Base-by-base conservation (phyloP, 2,113 vertebrate species). In the Neoarius graeffei region DNA sequence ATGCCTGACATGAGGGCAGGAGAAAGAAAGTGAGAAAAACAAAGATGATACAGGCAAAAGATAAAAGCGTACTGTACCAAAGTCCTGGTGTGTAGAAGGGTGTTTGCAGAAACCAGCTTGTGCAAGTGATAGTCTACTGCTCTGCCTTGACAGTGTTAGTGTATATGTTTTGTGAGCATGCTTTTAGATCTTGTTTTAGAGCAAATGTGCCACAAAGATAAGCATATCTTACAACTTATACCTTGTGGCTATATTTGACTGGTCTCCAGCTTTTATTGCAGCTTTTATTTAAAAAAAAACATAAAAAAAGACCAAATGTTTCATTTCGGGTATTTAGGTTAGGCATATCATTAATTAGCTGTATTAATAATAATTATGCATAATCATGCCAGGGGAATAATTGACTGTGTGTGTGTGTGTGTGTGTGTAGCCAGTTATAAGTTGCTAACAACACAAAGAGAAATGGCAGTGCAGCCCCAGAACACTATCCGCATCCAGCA, bases 401-500 rank as follows among this genome's bases (percentile, higher is more conserved):
- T 42, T 4, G 4, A 42, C 42, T 79, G 52, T 79, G 76, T 56
- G n/a, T 27, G 77, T 50, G 20, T 62, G 57, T 50, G 10, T 82
- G 30, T 54, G 84, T 54, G n/a, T 42, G 35, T 52, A 17, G 35
- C 54, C 5, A 60, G 62, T 81, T 27, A 25, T 15, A 15, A 73
- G 54, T 20, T 88, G 56, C 6, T 59, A 13, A 79, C 84, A 83
- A 50, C 13, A 84, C 48, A 25, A 1, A 73, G 48, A 67, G 23
- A 27, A 73, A 84, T 76, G 83, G 81, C 42, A 48, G 62, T 9
- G 67, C 66, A 73, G 56, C n/a, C 42, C 60, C 57, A 56, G 25
- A 48, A 42, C 48, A 82, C 10, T 52, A 59, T 76, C n/a, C 10
- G 69, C 17, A 81, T 76, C 69, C 82, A 85, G 85, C 87, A 90